Base-by-base conservation (phyloP, 2,113 vertebrate genomes). In the Phaetusa simplex region DNA sequence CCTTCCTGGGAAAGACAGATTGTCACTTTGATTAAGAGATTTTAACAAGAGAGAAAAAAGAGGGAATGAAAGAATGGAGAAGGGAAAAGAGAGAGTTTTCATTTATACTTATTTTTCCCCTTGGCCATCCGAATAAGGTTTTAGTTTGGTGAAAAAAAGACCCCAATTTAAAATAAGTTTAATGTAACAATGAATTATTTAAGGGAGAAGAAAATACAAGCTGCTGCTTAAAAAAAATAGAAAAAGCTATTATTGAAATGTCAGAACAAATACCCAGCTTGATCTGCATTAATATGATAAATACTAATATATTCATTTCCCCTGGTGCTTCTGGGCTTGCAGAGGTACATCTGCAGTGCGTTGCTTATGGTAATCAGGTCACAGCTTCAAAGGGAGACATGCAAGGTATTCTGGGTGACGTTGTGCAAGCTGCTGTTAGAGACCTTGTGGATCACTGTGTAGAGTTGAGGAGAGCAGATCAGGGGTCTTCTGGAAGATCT, bases 21-120 rank as follows among this genome's bases (percentile, higher is more conserved):
- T 97, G 97, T 97, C 97, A 97, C 96, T 97, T 96, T 97, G 97
- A 97, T 97, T 95, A 97, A 95, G 95, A 94, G 96, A 96, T 95
- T 97, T 92, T 87, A 96, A 92, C 86, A 53, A 74, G 89, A 52
- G 36, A 56, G 49, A 32, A 82, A 59, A 56, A 66, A 83, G 73
- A 61, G 72, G 40, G 83, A 79, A 49, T 36, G 71, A 82, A 89
- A 93, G 88, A 96, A 87, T 66, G 72, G 64, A 86, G 49, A 55
- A 73, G 40, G 78, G 66, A 74, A 77, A 55, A 66, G 62, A 59
- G 49, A 36, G 71, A 83, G 17, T 83, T 95, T 96, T 93, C 82
- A 78, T 93, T 93, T 93, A 66, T 72, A 81, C 22, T 82, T 80
- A 47, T 82, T 52, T 72, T 45, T 62, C 90, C 96, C 93, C 79